phyloP scores from a whole-genome alignment of 2,888 invertebrate genomes.

The Polymixis lichenea region DNA sequence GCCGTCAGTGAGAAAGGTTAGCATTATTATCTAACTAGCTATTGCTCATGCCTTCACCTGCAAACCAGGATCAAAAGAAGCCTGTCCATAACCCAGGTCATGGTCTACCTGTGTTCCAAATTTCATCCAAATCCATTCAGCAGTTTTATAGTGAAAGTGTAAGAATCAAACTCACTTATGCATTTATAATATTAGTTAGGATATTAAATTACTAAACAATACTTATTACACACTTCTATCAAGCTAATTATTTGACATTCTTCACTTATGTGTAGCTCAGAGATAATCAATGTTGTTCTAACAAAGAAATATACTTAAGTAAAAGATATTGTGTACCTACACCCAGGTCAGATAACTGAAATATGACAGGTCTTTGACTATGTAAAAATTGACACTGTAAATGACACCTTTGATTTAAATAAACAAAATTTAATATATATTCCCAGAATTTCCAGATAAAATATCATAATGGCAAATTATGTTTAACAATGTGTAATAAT shows the following conservation, averaged over 20 bases:
- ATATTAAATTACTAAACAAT: background rate
- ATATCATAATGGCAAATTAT: background rate
- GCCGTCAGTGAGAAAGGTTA: conserved; percentile 95
- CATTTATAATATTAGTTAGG: background rate
- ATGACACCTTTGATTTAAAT: background rate
- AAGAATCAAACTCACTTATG: no score
- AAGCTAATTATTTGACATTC: background rate
- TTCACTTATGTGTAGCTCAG: background rate
- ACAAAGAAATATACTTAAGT: background rate
- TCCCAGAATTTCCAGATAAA: background rate
- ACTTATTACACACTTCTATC: conserved; percentile 2
- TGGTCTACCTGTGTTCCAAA: background rate
- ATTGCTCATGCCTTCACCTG: background rate
- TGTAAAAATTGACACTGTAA: background rate
- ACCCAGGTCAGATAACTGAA: background rate
- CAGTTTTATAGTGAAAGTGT: background rate
- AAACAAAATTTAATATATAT: background rate
- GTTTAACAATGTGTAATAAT: background rate
- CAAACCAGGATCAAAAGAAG: background rate
- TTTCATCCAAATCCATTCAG: background rate
- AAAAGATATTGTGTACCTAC: background rate
- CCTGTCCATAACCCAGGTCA: background rate
- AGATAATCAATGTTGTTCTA: conserved; percentile 5
- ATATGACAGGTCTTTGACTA: background rate
- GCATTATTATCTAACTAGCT: conserved; percentile 32